Percentiles rank a stretch among this genome's conserved stretches.
Conservation (phyloP, 2,888 invertebrate genomes). For the Drosophila antonietae region DNA sequence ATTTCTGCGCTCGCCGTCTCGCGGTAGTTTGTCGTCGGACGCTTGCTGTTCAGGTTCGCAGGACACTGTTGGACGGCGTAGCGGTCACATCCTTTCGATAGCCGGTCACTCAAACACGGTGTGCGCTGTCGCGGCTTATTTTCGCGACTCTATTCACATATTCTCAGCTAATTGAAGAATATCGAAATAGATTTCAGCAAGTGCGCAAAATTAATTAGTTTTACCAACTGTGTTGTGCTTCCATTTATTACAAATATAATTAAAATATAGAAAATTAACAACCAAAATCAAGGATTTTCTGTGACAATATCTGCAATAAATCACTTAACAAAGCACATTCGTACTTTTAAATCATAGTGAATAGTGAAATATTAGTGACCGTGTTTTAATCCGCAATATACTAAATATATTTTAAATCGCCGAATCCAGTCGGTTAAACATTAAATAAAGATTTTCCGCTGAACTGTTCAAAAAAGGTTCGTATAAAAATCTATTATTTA, state of each 20-base stretch:
- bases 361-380: conserved; percentile 7
- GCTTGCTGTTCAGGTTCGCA: conserved; percentile 81
- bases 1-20: conserved; percentile 66
- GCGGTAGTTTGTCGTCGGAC: conserved; percentile 82
- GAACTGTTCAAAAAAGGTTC: conserved; percentile 41
- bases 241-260: conserved; percentile 12
- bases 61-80: conserved; percentile 70
- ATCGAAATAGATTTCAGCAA: conserved; percentile 13
- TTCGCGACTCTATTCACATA: conserved; percentile 41
- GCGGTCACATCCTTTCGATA: conserved; percentile 81
- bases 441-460: conserved; percentile 30
- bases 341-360: conserved; percentile 7
- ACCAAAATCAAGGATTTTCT: conserved; percentile 9
- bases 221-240: conserved; percentile 31
- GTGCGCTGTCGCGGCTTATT: conserved; percentile 58
- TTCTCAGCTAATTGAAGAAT: conserved; percentile 30
- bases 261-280: conserved; percentile 8
- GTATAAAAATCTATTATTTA: conserved; percentile 15
- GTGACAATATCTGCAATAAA: conserved; percentile 10
- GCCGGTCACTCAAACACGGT: conserved; percentile 73
- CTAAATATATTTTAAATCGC: conserved; percentile 6
- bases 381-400: background rate
- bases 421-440: conserved; percentile 20
- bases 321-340: background rate
- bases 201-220: conserved; percentile 21